Percentiles rank a stretch among this genome's conserved stretches.
phyloP scores from a whole-genome alignment of 2,113 vertebrate genomes.

The Dendropsophus ebraccatus region DNA sequence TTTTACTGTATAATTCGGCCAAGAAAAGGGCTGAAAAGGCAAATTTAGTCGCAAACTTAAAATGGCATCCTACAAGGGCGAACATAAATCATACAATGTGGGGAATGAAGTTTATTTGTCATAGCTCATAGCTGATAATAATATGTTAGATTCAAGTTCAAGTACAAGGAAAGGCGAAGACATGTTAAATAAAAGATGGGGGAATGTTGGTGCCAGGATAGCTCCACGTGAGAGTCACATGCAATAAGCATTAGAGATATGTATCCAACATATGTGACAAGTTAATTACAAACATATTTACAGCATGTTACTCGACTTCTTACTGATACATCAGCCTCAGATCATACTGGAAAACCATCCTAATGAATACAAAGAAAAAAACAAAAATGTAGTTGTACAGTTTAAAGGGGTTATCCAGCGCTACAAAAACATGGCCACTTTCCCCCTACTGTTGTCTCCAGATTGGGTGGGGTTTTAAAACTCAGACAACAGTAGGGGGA shows the following conservation, averaged over 20 bases:
- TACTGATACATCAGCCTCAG: not conserved
- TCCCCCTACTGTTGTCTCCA: too few relatives aligned
- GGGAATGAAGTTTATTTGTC: conserved; percentile 16
- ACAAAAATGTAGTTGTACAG: too few relatives aligned
- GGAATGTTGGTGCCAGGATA: not conserved
- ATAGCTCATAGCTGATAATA: not conserved
- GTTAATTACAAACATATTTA: not conserved
- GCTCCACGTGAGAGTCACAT: not conserved
- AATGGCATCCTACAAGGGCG: not conserved
- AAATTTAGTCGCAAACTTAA: not conserved
- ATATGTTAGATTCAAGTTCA: conserved; percentile 4
- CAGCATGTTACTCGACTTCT: not conserved
- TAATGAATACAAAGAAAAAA: not conserved
- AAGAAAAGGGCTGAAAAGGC: not conserved
- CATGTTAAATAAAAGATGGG: not conserved
- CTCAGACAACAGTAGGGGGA: too few relatives aligned
- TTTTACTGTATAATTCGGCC: conserved; percentile 13
- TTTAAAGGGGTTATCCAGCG: too few relatives aligned
- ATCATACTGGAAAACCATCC: not conserved
- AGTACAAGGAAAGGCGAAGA: conserved; percentile 3
- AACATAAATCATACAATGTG: conserved; percentile 5
- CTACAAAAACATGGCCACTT: too few relatives aligned
- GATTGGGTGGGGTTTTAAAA: too few relatives aligned
- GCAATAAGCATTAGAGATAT: not conserved
- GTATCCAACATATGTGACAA: not conserved